Evolutionary conservation across 1,140 invertebrate species (phyloP).

Genomic region (Adelges cooleyi): DNA sequence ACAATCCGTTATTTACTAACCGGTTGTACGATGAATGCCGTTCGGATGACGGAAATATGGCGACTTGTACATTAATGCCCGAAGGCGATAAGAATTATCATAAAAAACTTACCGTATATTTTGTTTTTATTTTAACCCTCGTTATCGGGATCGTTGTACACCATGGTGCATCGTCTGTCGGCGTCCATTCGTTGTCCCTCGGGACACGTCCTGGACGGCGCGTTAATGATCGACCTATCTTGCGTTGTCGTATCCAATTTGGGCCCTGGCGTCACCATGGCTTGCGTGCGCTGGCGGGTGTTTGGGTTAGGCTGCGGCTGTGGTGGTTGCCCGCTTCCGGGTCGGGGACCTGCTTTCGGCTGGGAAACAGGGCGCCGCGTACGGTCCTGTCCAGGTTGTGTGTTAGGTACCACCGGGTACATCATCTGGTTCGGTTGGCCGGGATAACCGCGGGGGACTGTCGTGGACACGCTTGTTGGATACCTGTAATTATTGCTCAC

Average conservation of each 20-base stretch:
- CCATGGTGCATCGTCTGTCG: background rate
- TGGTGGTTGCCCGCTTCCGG: background rate
- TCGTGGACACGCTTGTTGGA: no score
- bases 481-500: no score
- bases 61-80: no score
- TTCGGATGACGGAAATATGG: no score
- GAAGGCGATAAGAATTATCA: no score
- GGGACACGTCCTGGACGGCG: background rate
- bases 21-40: no score
- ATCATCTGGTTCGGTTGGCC: no score
- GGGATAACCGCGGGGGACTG: background rate
- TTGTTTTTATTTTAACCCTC: no score
- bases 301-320: background rate
- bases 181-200: background rate
- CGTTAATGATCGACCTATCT: background rate
- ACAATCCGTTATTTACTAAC: no score
- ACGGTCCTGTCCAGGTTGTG: background rate
- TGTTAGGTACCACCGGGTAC: no score
- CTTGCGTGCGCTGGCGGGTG: background rate
- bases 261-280: background rate
- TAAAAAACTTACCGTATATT: no score
- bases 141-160: background rate
- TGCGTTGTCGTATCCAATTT: background rate
- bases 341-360: background rate
- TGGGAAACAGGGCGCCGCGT: background rate